Percentiles rank a stretch among this genome's conserved stretches.
These are phyloP conservation scores for Pterostichus niger DNA, from an alignment of 2,888 invertebrate species.

Conservation along the genomic window DNA sequence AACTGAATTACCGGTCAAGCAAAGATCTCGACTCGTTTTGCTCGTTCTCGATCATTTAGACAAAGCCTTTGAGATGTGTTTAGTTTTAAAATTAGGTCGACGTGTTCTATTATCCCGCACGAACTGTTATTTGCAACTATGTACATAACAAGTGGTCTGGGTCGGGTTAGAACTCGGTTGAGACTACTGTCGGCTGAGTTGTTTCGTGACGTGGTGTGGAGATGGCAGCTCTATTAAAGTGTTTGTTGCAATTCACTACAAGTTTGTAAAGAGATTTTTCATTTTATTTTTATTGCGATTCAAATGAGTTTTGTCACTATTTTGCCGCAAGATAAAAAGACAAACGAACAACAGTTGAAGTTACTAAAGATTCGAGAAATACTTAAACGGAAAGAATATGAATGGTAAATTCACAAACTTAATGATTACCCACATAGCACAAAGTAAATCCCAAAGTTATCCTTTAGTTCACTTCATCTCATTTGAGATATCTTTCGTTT, in stretches of 20 bases:
- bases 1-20: constrained; percentile 42
- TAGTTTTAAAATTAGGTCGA: constrained; percentile 47
- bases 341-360: too few species aligned
- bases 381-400: too few species aligned
- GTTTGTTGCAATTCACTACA: constrained; percentile 10
- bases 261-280: background rate
- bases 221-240: constrained; percentile 52
- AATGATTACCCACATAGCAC: too few species aligned
- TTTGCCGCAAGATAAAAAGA: too few species aligned
- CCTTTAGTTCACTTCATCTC: too few species aligned
- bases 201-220: constrained; percentile 32
- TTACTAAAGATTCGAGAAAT: too few species aligned
- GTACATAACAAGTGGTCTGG: constrained; percentile 12
- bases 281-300: too few species aligned
- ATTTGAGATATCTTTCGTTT: too few species aligned
- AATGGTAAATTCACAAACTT: too few species aligned
- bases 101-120: constrained; percentile 5
- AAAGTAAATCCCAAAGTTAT: too few species aligned
- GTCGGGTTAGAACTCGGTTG: background rate
- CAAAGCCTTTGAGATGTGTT: constrained; percentile 25
- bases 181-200: constrained; percentile 17
- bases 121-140: constrained; percentile 14
- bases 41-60: constrained; percentile 7
- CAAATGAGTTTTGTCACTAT: too few species aligned
- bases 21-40: constrained; percentile 29